These are phyloP conservation scores for Metopolophium dirhodum DNA, from an alignment of 1,140 invertebrate genomes.

Conservation along the genomic window DNA sequence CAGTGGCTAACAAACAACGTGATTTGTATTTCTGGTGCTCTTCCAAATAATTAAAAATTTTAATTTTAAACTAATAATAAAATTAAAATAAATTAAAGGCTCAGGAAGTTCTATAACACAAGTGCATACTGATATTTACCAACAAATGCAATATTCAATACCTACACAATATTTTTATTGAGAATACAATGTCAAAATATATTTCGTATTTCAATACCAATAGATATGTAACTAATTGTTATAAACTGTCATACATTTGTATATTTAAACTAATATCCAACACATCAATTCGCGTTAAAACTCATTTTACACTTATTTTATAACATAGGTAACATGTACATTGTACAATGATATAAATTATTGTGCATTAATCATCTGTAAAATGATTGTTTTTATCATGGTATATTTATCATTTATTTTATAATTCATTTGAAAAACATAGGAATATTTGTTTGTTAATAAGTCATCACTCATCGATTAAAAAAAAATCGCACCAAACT, in stretches of 20 bases:
- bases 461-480: neutral
- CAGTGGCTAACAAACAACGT: neutral
- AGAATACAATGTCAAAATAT: neutral
- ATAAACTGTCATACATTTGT: neutral
- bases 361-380: neutral
- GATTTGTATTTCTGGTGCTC: neutral
- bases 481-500: neutral
- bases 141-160: neutral
- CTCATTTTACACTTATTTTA: neutral
- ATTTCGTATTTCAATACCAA: neutral
- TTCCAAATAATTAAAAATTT: slow-evolving; percentile 27
- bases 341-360: too few relatives aligned
- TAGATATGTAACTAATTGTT: neutral
- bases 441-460: neutral
- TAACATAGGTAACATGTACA: too few relatives aligned
- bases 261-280: neutral
- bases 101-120: neutral
- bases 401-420: neutral
- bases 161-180: neutral
- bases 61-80: neutral
- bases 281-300: neutral
- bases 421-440: neutral
- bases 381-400: neutral
- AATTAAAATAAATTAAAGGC: slow-evolving; percentile 12
- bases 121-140: neutral